phyloP scores from a whole-genome alignment of 2,888 invertebrate species.

The Hesperia comma region DNA sequence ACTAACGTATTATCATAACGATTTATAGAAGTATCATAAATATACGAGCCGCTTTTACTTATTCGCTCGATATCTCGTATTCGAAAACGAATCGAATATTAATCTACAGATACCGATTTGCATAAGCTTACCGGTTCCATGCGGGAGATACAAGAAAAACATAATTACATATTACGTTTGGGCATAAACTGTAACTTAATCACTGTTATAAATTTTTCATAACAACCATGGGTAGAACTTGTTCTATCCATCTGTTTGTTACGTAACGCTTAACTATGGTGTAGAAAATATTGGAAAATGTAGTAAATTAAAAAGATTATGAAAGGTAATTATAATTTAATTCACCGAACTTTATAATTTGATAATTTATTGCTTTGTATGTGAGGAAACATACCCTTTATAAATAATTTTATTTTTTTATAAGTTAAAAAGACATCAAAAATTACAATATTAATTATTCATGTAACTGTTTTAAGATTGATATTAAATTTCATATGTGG shows the following conservation, averaged over 20 bases:
- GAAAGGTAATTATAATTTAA: no score
- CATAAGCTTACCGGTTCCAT: conserved; percentile 43
- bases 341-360: no score
- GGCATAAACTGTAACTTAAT: conserved; percentile 19
- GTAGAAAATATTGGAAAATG: conserved; percentile 16
- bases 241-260: conserved; percentile 18
- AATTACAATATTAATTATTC: no score
- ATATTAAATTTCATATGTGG: no score
- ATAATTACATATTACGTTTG: conserved; percentile 1
- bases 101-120: conserved; percentile 40
- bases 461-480: no score
- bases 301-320: neutral
- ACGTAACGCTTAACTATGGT: conserved; percentile 3
- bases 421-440: no score
- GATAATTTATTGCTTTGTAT: no score
- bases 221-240: conserved; percentile 19
- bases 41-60: conserved; percentile 43
- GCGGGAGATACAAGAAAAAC: conserved; percentile 27
- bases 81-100: conserved; percentile 42
- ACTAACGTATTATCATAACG: conserved; percentile 36
- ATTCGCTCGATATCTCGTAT: conserved; percentile 38
- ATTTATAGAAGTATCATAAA: conserved; percentile 39
- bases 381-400: no score
- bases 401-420: no score
- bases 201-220: conserved; percentile 29